Percentiles rank a stretch among this genome's conserved stretches.
Conservation (phyloP, 2,888 invertebrate species). For the Stenchaetothrips biformis region DNA sequence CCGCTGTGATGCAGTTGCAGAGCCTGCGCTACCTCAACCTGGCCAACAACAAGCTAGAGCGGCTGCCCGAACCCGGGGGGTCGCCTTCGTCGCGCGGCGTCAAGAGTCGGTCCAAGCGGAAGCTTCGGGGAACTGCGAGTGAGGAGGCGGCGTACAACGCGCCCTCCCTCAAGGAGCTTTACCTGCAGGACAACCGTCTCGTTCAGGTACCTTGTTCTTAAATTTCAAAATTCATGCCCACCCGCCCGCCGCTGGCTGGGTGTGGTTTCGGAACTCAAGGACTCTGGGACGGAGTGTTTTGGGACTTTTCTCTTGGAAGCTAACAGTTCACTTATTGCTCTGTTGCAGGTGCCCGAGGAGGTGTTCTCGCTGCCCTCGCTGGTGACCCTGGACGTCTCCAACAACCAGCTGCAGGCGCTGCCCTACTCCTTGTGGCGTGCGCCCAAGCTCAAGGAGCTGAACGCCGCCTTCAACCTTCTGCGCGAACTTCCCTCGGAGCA, state of each 20-base stretch:
- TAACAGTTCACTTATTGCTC: too few relatives aligned
- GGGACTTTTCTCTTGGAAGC: too few relatives aligned
- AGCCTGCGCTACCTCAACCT: slow-evolving; percentile 79
- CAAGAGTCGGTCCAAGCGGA: slow-evolving; percentile 35
- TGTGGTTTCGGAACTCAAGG: too few relatives aligned
- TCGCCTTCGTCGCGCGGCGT: background rate
- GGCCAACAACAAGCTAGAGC: slow-evolving; percentile 82
- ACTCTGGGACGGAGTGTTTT: too few relatives aligned
- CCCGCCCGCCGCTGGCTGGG: too few relatives aligned
- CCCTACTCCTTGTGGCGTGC: slow-evolving; percentile 84
- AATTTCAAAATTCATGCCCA: too few relatives aligned
- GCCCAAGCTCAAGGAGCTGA: slow-evolving; percentile 79
- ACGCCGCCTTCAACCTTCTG: slow-evolving; percentile 82
- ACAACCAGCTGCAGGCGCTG: slow-evolving; percentile 80
- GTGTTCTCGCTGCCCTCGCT: slow-evolving; percentile 77
- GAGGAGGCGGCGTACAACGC: slow-evolving; percentile 54
- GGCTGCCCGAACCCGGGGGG: slow-evolving; percentile 55
- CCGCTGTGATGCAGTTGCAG: slow-evolving; percentile 74
- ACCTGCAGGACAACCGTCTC: slow-evolving; percentile 83
- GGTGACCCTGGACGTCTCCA: slow-evolving; percentile 82
- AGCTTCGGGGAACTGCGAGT: background rate
- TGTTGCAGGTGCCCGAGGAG: slow-evolving; percentile 74
- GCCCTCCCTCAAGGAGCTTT: slow-evolving; percentile 82
- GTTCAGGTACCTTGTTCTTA: slow-evolving; percentile 61
- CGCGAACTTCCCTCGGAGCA: slow-evolving; percentile 57